These are phyloP conservation scores for Anoplophora glabripennis DNA, from an alignment of 1,140 invertebrate species.

Conservation along the genomic window DNA sequence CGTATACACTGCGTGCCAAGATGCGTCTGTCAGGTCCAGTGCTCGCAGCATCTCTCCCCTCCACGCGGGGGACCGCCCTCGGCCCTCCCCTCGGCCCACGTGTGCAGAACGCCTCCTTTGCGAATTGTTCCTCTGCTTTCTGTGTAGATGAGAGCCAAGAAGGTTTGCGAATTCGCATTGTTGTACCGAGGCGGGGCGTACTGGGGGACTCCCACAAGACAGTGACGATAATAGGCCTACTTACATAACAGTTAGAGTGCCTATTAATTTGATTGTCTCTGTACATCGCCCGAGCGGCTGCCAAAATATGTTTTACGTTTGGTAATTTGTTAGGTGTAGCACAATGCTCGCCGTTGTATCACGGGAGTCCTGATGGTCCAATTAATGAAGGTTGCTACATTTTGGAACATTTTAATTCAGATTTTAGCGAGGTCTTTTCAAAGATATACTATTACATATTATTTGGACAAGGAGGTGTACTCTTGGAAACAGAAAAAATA, in stretches of 20 bases:
- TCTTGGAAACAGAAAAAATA: no score
- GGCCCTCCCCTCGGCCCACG: constrained; percentile 41
- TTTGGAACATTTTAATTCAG: no score
- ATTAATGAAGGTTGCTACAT: no score
- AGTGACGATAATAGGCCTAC: constrained; percentile 37
- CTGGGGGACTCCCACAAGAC: constrained; percentile 42
- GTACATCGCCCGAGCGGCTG: constrained; percentile 11
- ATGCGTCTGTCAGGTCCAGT: constrained; percentile 43
- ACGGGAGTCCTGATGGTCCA: no score
- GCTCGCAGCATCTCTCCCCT: constrained; percentile 30
- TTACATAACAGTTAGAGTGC: constrained; percentile 31
- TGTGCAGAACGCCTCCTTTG: constrained; percentile 43
- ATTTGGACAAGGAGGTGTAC: no score
- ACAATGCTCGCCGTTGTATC: no score
- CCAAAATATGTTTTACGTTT: constrained; percentile 4
- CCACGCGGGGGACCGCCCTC: constrained; percentile 23
- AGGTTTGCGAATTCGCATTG: constrained; percentile 40
- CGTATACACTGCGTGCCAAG: constrained; percentile 44
- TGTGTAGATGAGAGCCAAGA: constrained; percentile 14
- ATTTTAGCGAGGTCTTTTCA: no score
- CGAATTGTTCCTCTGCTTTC: constrained; percentile 36
- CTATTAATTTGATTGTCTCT: constrained; percentile 33
- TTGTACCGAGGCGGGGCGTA: constrained; percentile 39
- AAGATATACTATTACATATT: no score
- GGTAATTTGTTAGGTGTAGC: background rate